A percentile compares a stretch with the other conserved stretches of the same genome.
phyloP scores from a whole-genome alignment of 2,888 invertebrate species.

The Leptopterna dolabrata region DNA sequence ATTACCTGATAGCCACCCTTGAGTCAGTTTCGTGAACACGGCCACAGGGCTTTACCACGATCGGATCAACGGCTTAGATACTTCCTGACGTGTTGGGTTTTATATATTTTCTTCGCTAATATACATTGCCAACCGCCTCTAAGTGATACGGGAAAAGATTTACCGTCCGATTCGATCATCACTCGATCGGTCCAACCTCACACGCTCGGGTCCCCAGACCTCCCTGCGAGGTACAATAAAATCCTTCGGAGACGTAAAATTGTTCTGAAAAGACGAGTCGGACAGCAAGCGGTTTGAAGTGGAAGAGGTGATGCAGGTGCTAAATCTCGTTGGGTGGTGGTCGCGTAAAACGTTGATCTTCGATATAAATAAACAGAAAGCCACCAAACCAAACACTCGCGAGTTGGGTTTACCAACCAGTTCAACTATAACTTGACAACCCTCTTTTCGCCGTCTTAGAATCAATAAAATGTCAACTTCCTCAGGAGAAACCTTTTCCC shows the following conservation, averaged over 20 bases:
- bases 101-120: no score
- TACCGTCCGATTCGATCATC: neutral
- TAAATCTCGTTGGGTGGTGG: neutral
- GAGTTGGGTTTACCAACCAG: neutral
- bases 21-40: no score
- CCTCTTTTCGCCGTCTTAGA: neutral
- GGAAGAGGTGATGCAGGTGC: neutral
- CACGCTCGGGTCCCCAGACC: neutral
- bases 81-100: no score
- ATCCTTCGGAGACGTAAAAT: neutral
- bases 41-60: no score
- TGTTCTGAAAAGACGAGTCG: neutral
- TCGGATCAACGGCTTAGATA: no score
- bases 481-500: neutral
- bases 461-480: slow-evolving; percentile 11
- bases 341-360: neutral
- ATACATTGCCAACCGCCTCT: no score
- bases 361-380: neutral
- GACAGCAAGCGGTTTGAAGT: neutral
- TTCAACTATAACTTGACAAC: neutral
- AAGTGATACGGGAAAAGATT: neutral
- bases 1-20: no score
- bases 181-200: neutral
- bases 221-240: neutral
- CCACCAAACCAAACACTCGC: neutral